phyloP scores from a whole-genome alignment of 1,140 invertebrate species.

The Eurosta solidaginis region DNA sequence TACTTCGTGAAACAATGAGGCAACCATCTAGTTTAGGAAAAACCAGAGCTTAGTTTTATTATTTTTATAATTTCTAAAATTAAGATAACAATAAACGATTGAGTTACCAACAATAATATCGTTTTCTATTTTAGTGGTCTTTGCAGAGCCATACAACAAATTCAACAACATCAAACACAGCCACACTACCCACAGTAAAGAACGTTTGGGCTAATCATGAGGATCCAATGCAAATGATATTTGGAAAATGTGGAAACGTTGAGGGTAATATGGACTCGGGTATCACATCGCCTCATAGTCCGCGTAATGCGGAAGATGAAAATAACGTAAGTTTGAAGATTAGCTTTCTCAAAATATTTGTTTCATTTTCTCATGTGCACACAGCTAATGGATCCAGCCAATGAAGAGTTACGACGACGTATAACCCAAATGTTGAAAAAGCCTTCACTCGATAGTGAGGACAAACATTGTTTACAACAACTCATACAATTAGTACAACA shows the following conservation, averaged over 20 bases:
- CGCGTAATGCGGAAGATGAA: conserved; percentile 30
- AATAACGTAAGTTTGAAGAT: conserved; percentile 13
- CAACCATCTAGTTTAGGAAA: no score
- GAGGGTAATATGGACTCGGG: conserved; percentile 22
- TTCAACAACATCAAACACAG: background rate
- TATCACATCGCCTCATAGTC: conserved; percentile 37
- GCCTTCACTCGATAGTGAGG: conserved; percentile 57
- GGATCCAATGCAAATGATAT: conserved; percentile 36
- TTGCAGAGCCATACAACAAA: conserved; percentile 21
- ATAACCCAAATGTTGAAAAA: conserved; percentile 45
- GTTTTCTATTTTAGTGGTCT: conserved; percentile 35
- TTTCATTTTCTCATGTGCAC: background rate
- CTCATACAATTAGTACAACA: conserved; percentile 65
- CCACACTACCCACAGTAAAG: background rate
- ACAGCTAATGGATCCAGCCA: conserved; percentile 47
- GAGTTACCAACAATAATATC: background rate
- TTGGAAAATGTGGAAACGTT: conserved; percentile 32
- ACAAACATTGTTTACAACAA: conserved; percentile 65
- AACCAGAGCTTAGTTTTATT: no score
- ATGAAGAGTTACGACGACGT: conserved; percentile 49
- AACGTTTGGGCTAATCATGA: conserved; percentile 30
- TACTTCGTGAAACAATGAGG: no score
- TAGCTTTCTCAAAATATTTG: background rate
- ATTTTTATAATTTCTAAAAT: background rate
- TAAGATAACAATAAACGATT: no score